phyloP scores from a whole-genome alignment of 2,888 invertebrate species.

The Odontothrips loti region DNA sequence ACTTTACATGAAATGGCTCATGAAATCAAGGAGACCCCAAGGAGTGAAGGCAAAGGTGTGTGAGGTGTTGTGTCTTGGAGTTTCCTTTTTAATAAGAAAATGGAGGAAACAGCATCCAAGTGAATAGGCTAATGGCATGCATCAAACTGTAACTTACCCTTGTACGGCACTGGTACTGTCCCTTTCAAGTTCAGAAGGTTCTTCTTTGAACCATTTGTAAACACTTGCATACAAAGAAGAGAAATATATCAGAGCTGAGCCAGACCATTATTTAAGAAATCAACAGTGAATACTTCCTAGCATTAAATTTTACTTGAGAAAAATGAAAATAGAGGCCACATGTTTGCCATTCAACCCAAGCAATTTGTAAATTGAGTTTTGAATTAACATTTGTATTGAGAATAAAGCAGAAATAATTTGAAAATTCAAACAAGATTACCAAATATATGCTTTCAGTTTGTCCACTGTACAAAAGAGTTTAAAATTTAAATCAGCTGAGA shows the following conservation, averaged over 20 bases:
- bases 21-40: conserved; percentile 45
- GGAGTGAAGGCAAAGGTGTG: too few species aligned
- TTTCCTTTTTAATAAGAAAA: conserved; percentile 44
- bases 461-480: background rate
- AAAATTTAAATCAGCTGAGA: background rate
- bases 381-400: background rate
- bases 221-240: conserved; percentile 54
- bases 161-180: conserved; percentile 85
- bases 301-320: background rate
- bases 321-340: conserved; percentile 7
- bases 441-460: background rate
- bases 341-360: background rate
- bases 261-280: background rate
- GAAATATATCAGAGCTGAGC: background rate
- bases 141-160: conserved; percentile 54
- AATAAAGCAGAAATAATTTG: background rate
- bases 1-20: background rate
- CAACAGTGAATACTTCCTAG: background rate
- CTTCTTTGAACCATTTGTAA: conserved; percentile 78
- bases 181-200: conserved; percentile 79
- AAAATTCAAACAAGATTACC: background rate
- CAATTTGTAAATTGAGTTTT: background rate
- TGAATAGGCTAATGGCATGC: background rate
- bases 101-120: conserved; percentile 44
- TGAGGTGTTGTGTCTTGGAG: too few species aligned